Evolutionary conservation across 2,888 invertebrate species (phyloP), one percentile per base, ranked within the genome.

Genomic region (Cantharis nigra): DNA sequence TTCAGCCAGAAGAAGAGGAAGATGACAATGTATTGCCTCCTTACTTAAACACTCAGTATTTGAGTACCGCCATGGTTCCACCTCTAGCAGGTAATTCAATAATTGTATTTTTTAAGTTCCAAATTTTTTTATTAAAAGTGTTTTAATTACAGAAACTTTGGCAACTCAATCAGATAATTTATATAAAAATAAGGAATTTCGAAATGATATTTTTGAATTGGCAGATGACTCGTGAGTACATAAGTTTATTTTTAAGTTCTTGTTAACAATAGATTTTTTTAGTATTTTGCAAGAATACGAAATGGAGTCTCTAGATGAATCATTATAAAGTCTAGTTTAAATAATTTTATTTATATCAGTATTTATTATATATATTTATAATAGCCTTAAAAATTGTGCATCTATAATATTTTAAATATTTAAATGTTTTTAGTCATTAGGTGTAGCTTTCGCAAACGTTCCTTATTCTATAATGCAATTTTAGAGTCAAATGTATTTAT

Each of bases 21-120:
- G 91, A 90, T 69, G 94, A 93, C 82, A 92, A 92, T 80, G 93
- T 93, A 84, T 88, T 95, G 82, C 94, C 95, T 77, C 93, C 94
- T 1, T 95, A 94, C 89, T 91, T 95, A 81, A 93, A 93, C 83
- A 94, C 94, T 13, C 94, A 95, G 85, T 93, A 88, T 83, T 82
- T 89, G 70, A 87, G 88, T 80, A 88, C 87, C 9, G 87, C 88
- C 49, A 88, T 87, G 7, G 87, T 89, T 28, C 87, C 88, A 64
- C 86, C 87, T 65, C 80, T 88, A 71, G 82, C 85, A 79, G 87
- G 87, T 87, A 84, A 71, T 14, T 49, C 69, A 14, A 30, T 30
- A 30, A 16, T 69, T 72, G 20, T 23, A 30, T 70, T 49, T 70
- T 49, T 73, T 11, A 33, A 11, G 4, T 33, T 4, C 0, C 11